phyloP scores from a whole-genome alignment of 2,888 invertebrate genomes.

The Podotricha telesiphe region DNA sequence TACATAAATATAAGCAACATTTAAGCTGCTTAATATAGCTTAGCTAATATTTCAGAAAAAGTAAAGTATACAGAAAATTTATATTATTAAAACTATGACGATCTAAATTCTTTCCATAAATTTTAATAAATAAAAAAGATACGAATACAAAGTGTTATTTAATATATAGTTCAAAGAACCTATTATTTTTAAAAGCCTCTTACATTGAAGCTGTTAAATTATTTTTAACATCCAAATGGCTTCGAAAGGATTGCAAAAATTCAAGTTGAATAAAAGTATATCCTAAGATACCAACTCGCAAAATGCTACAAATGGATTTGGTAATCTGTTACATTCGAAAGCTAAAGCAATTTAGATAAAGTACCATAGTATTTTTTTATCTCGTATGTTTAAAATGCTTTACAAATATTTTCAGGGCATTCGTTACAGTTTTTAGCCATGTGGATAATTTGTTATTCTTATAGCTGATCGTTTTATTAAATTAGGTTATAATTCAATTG shows the following conservation, averaged over 20 bases:
- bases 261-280: slow-evolving; percentile 20
- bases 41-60: no score
- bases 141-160: background rate
- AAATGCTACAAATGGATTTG: slow-evolving; percentile 24
- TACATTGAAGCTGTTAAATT: background rate
- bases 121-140: background rate
- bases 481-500: no score
- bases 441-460: background rate
- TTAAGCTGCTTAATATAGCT: no score
- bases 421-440: background rate
- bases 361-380: background rate
- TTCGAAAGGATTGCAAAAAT: slow-evolving; percentile 7
- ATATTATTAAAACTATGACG: no score
- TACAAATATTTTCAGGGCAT: background rate
- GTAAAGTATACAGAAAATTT: no score
- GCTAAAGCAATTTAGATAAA: slow-evolving; percentile 22
- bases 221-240: slow-evolving; percentile 1
- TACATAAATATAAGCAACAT: no score
- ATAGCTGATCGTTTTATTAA: no score
- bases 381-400: background rate
- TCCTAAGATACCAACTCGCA: slow-evolving; percentile 5
- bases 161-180: background rate
- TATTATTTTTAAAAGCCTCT: background rate
- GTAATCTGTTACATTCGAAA: slow-evolving; percentile 21
- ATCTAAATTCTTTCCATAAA: no score